Conservation (phyloP, 2,888 invertebrate genomes). For the Chrysolina haemoptera region DNA sequence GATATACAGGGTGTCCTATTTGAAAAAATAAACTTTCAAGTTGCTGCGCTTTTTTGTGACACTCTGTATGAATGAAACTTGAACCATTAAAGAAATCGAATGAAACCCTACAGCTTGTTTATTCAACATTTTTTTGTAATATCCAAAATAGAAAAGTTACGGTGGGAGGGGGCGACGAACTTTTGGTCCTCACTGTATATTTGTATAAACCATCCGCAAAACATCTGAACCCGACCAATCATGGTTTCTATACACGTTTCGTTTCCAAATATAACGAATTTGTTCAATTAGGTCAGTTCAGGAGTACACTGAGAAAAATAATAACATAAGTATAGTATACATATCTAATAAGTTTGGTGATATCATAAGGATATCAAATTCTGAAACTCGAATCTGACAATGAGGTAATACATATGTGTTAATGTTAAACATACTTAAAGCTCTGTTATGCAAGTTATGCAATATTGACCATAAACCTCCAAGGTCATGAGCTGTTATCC, state of each 20-base stretch:
- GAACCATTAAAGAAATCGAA: no score
- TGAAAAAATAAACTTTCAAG: no score
- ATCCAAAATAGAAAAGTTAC: no score
- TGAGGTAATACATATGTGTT: not conserved
- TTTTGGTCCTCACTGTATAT: no score
- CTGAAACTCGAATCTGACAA: not conserved
- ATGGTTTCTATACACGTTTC: not conserved
- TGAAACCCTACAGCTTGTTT: no score
- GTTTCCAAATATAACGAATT: not conserved
- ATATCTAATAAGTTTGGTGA: not conserved
- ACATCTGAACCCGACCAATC: not conserved
- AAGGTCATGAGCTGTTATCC: conserved; percentile 14
- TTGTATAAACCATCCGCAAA: not conserved
- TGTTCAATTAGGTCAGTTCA: not conserved
- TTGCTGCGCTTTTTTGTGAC: no score
- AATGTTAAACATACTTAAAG: conserved; percentile 3
- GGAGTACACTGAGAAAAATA: conserved; percentile 1
- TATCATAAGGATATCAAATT: not conserved
- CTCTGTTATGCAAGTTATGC: conserved; percentile 7
- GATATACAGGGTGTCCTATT: no score
- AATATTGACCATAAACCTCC: conserved; percentile 10
- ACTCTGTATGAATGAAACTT: no score
- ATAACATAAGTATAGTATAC: not conserved
- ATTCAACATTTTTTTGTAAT: no score
- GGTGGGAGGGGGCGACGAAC: no score